These are phyloP conservation scores for Drosophila mettleri DNA, from an alignment of 2,888 invertebrate genomes.

Conservation along the genomic window DNA sequence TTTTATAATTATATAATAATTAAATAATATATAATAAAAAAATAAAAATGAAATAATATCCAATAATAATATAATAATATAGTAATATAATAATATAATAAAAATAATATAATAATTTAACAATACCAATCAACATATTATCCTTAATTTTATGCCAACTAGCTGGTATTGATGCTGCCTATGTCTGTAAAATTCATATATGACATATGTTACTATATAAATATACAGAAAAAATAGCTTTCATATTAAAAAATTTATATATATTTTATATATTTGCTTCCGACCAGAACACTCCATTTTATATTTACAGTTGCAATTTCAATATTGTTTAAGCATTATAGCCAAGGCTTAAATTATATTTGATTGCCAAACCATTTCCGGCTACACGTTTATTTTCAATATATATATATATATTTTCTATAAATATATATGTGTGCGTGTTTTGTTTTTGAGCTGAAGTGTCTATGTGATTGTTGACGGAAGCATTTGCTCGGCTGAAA, in stretches of 20 bases:
- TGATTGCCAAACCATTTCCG: not conserved
- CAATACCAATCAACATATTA: too few relatives aligned
- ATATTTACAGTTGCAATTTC: not conserved
- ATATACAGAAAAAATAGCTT: not conserved
- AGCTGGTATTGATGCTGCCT: too few relatives aligned
- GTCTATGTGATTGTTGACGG: constrained; percentile 35
- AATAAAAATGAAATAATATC: too few relatives aligned
- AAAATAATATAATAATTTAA: too few relatives aligned
- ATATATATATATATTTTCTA: not conserved
- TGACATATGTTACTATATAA: not conserved
- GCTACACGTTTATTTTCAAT: not conserved
- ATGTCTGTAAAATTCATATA: too few relatives aligned
- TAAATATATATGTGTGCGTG: not conserved
- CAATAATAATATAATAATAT: too few relatives aligned
- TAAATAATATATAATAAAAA: too few relatives aligned
- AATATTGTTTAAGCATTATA: not conserved
- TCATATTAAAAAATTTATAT: too few relatives aligned
- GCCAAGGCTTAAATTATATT: not conserved
- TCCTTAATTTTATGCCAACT: too few relatives aligned
- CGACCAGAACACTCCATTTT: not conserved
- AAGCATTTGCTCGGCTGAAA: constrained; percentile 34
- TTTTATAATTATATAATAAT: too few relatives aligned
- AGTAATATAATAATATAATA: too few relatives aligned
- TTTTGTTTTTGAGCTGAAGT: constrained; percentile 18
- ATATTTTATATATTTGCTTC: too few relatives aligned